Evolutionary conservation across 2,113 vertebrate genomes (phyloP), one percentile per base, ranked within the genome.

Genomic region (Centrocercus urophasianus): DNA sequence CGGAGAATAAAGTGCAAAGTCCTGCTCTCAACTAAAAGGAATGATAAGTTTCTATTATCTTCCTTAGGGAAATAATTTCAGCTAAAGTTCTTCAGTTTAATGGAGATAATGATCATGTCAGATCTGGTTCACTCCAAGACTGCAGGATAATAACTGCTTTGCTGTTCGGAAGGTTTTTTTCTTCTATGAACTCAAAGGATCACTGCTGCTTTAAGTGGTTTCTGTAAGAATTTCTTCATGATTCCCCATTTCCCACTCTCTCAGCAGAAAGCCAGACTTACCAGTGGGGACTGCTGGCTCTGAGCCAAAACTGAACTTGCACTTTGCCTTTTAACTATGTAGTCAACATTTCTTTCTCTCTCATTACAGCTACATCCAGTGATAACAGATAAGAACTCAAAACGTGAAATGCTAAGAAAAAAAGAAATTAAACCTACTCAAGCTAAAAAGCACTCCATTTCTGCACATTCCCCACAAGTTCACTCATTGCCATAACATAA

Each of bases 181-280:
- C 5, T 66, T 63, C n/a, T n/a, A n/a, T 2, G 1, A 38, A 73
- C 36, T 32, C 8, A 2, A 14, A 70, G 21, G 20, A 48, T 6
- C 30, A 34, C 8, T 0, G 0, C 10, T 43, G 42, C 22, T 89
- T 88, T 48, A 64, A 20, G 25, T 32, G 10, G 14, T 38, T 48
- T 70, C 36, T 59, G 24, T 40, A 30, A 89, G 54, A 81, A 89
- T 24, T 17, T 61, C 27, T 78, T 79, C 22, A 12, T 28, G 14
- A 70, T 63, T 61, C 65, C 81, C 73, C 30, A 50, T 13, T 13
- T 73, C 45, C 64, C 25, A 65, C 2, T 14, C 19, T 52, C 40
- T 75, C 61, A 78, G 6, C 20, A 65, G 43, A 47, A 93, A 67
- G 14, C 1, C 3, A 47, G 32, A 69, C 0, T 20, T 69, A 36